Evolutionary conservation across 2,888 invertebrate genomes (phyloP).

Genomic region (Cerastis rubricosa): DNA sequence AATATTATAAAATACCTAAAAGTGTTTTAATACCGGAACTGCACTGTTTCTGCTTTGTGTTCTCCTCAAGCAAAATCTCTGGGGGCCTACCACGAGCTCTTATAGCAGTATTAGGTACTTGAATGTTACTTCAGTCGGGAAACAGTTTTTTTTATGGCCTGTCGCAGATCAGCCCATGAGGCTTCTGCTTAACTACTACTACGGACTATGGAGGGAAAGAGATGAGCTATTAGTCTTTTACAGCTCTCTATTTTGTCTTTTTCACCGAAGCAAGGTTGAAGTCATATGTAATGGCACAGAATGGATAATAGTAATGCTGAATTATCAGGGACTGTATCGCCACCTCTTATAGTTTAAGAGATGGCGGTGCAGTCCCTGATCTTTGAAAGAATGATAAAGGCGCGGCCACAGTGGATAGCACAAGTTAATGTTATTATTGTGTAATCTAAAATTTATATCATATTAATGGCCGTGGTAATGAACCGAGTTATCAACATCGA

Average conservation of each 20-base stretch:
- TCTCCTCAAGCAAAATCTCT: not conserved
- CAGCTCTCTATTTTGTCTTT: too few species aligned
- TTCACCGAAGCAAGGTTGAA: not conserved
- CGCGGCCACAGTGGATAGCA: not conserved
- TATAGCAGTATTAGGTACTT: not conserved
- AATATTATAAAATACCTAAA: not conserved
- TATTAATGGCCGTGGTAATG: conserved; percentile 33
- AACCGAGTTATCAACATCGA: conserved; percentile 35
- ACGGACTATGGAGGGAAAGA: too few species aligned
- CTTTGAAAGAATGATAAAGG: not conserved
- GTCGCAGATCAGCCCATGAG: too few species aligned
- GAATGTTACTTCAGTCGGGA: not conserved
- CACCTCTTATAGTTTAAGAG: too few species aligned
- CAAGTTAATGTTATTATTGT: conserved; percentile 3
- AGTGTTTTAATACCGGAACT: not conserved
- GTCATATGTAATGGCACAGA: not conserved
- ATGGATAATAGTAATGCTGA: too few species aligned
- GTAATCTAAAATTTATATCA: conserved; percentile 36
- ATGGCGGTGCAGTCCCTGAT: not conserved
- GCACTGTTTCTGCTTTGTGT: not conserved
- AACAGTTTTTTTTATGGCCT: not conserved
- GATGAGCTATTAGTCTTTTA: too few species aligned
- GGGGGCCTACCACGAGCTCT: not conserved
- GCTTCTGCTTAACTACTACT: too few species aligned
- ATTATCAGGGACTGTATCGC: too few species aligned